Evolutionary conservation across 2,797 vertebrate species (phyloP), one percentile per base, ranked within the genome.

Genomic region (Sebastes vulpes): DNA sequence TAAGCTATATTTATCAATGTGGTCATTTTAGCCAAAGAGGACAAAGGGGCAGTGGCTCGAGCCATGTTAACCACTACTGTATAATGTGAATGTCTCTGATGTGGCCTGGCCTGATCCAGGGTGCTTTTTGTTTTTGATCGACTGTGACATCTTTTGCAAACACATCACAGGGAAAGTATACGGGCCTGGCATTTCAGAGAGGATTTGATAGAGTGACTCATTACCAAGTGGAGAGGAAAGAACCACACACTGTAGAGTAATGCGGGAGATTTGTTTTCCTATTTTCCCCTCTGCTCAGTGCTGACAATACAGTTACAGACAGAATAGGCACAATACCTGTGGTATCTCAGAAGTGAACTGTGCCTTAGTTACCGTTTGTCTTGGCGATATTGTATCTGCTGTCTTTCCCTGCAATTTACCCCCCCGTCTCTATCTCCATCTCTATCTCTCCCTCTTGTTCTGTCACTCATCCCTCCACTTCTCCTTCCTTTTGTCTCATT

Each of bases 311-410:
- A 82, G 79, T 71, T 86, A 70, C 82, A 88, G 84, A 92, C 91
- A 90, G 90, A 93, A 92, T 88, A 86, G 85, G 86, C 82, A 85
- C 86, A 92, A 84, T 76, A 72, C 74, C 72, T 87, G 77, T 76
- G 75, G 72, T 85, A 80, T 89, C 84, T 84, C 81, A 74, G 25
- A 75, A 79, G 67, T 50, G 79, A 88, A 82, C 65, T 67, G 72
- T 69, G 81, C 73, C 89, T 90, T 85, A 81, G 84, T 87, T 90
- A 79, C 77, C 9, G 65, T 87, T 88, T 86, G 84, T 92, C 87
- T 81, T 76, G 84, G 74, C 87, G 75, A 83, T 88, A 75, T 85
- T 81, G 66, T 72, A 75, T 89, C 50, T 58, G 28, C 81, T 76
- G 85, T 90, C 75, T 74, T 64, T 29, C 63, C 72, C 54, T 9